Percentiles rank a stretch among this genome's conserved stretches.
Evolutionary conservation across 1,140 invertebrate genomes (phyloP).

Genomic region (Ladona fulva): DNA sequence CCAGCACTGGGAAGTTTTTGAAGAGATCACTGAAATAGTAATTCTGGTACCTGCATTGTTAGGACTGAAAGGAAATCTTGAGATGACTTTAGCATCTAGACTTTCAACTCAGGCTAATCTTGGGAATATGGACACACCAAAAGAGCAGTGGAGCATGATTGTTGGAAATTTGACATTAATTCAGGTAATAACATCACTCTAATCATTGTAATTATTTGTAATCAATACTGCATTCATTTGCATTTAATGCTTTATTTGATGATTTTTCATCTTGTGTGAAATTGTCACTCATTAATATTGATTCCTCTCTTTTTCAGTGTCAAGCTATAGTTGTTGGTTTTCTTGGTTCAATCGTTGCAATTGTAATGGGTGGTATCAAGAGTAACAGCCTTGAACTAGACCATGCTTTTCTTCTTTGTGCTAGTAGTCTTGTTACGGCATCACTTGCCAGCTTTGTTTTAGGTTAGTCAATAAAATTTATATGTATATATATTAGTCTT

Average conservation of each 20-base stretch:
- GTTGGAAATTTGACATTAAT: slow-evolving; percentile 80
- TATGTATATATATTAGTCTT: no score
- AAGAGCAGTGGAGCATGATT: slow-evolving; percentile 62
- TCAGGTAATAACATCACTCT: no score
- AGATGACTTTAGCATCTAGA: slow-evolving; percentile 93
- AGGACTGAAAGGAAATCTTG: slow-evolving; percentile 91
- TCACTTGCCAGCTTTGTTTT: slow-evolving; percentile 74
- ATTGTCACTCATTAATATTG: neutral
- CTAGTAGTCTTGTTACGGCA: slow-evolving; percentile 81
- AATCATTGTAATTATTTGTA: no score
- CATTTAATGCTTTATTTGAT: neutral
- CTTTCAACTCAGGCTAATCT: slow-evolving; percentile 84
- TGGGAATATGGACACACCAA: slow-evolving; percentile 61
- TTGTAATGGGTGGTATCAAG: slow-evolving; percentile 74
- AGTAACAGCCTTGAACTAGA: slow-evolving; percentile 68
- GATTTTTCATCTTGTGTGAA: neutral
- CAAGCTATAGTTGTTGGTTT: slow-evolving; percentile 91
- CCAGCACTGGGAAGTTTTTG: slow-evolving; percentile 79
- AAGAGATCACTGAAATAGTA: slow-evolving; percentile 76
- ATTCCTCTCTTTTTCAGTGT: slow-evolving; percentile 46
- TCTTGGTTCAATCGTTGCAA: slow-evolving; percentile 75
- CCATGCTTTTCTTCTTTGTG: slow-evolving; percentile 77
- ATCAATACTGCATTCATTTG: no score
- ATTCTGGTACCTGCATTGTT: slow-evolving; percentile 91
- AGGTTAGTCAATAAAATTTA: slow-evolving; percentile 28